These are phyloP conservation scores for Galemys pyrenaicus DNA, from an alignment of 2,113 vertebrate species.

Conservation along the genomic window DNA sequence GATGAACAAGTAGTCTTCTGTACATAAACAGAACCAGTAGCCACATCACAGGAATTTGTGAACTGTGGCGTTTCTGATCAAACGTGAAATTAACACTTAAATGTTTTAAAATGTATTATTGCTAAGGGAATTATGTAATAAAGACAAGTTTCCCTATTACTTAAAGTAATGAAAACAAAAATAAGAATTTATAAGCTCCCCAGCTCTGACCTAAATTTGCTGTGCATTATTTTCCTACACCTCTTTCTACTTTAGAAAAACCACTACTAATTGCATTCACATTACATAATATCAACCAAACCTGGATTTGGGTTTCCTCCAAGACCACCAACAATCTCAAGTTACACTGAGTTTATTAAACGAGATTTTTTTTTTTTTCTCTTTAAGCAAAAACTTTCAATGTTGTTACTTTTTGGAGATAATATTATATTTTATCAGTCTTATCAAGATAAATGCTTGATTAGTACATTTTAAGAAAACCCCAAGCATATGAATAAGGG, in stretches of 20 bases:
- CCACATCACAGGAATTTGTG: conserved; percentile 49
- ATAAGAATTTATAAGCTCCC: conserved; percentile 61
- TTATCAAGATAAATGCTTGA: conserved; percentile 4
- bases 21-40: conserved; percentile 27
- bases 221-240: conserved; percentile 79
- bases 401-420: conserved; percentile 46
- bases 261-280: conserved; percentile 93
- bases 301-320: conserved; percentile 88
- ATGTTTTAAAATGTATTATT: conserved; percentile 56
- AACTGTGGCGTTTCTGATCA: conserved; percentile 71
- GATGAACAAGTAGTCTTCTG: conserved; percentile 53
- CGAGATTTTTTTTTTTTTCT: not conserved
- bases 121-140: conserved; percentile 70
- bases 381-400: conserved; percentile 59
- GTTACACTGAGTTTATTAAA: conserved; percentile 76
- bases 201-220: conserved; percentile 72
- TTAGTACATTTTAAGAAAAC: conserved; percentile 60
- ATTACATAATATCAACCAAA: conserved; percentile 90
- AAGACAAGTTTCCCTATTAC: conserved; percentile 62
- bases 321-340: conserved; percentile 91
- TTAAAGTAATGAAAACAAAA: conserved; percentile 70
- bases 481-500: not conserved
- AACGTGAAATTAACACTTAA: conserved; percentile 77
- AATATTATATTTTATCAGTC: too few relatives aligned
- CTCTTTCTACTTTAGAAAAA: conserved; percentile 79